phyloP scores from a whole-genome alignment of 2,888 invertebrate species.

The Peribatodes rhomboidaria region DNA sequence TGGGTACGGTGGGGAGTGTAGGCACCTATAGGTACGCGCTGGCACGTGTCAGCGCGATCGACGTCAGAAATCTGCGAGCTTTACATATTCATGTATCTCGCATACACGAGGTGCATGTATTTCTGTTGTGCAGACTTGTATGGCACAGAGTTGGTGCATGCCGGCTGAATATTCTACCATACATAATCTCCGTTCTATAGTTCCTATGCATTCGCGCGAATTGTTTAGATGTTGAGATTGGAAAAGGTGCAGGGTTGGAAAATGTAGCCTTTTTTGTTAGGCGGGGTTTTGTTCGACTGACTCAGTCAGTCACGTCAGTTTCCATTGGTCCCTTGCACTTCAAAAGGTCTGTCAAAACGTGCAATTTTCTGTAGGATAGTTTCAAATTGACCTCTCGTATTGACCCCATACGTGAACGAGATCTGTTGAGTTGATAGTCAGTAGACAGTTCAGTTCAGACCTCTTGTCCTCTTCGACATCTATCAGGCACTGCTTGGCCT shows the following conservation, averaged over 20 bases:
- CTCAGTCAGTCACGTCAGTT: too few relatives aligned
- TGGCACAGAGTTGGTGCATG: neutral
- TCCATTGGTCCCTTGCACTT: too few relatives aligned
- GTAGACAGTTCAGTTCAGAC: too few relatives aligned
- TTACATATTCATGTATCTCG: slow-evolving; percentile 16
- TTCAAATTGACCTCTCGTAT: too few relatives aligned
- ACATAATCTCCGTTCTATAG: neutral
- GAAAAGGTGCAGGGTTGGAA: neutral
- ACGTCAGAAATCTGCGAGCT: slow-evolving; percentile 15
- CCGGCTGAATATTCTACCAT: neutral
- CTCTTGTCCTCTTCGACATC: too few relatives aligned
- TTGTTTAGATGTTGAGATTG: neutral
- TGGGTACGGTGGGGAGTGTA: neutral
- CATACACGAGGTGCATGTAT: slow-evolving; percentile 8
- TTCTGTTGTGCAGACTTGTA: neutral
- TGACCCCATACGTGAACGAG: too few relatives aligned
- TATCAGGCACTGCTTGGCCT: too few relatives aligned
- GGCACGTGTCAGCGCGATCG: slow-evolving; percentile 13
- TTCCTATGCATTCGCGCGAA: neutral
- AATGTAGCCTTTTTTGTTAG: neutral
- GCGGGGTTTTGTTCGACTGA: neutral
- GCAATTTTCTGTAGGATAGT: too few relatives aligned
- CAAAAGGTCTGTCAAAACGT: too few relatives aligned
- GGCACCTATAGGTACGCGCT: neutral
- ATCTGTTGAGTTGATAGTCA: too few relatives aligned